These are phyloP conservation scores for Semibalanus balanoides DNA, from an alignment of 1,140 invertebrate genomes.

Conservation along the genomic window DNA sequence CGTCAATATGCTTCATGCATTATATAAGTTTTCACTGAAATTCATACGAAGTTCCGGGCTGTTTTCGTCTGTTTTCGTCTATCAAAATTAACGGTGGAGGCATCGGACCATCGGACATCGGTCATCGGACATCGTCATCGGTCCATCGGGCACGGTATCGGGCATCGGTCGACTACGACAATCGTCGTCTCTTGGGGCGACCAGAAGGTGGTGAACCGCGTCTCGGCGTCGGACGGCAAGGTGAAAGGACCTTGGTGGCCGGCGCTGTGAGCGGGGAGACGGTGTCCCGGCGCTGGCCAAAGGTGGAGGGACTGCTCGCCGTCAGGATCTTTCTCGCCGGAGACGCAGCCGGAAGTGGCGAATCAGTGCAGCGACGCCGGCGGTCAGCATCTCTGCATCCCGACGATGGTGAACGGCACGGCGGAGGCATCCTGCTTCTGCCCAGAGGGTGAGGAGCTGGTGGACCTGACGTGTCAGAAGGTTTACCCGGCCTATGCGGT, in stretches of 20 bases:
- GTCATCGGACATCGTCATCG: too few relatives aligned
- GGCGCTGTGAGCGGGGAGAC: not conserved
- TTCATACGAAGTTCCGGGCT: too few relatives aligned
- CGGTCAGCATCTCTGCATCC: not conserved
- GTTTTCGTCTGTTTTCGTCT: too few relatives aligned
- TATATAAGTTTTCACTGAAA: too few relatives aligned
- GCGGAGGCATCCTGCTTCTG: not conserved
- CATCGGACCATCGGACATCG: too few relatives aligned
- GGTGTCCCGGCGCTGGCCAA: not conserved
- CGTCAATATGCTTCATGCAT: too few relatives aligned
- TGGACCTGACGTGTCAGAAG: not conserved
- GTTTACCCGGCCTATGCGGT: not conserved
- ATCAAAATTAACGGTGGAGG: too few relatives aligned
- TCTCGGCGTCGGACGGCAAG: not conserved
- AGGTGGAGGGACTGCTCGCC: not conserved
- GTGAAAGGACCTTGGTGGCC: not conserved
- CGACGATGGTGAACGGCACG: not conserved
- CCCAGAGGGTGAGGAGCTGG: not conserved
- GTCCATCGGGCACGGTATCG: too few relatives aligned
- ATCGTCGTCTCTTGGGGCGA: too few relatives aligned
- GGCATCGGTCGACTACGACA: too few relatives aligned
- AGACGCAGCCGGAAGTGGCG: not conserved
- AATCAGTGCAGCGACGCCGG: not conserved
- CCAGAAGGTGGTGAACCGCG: too few relatives aligned
- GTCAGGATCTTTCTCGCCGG: not conserved